phyloP scores from a whole-genome alignment of 2,888 invertebrate genomes.

The Scaptomyza cyrtandrae region DNA sequence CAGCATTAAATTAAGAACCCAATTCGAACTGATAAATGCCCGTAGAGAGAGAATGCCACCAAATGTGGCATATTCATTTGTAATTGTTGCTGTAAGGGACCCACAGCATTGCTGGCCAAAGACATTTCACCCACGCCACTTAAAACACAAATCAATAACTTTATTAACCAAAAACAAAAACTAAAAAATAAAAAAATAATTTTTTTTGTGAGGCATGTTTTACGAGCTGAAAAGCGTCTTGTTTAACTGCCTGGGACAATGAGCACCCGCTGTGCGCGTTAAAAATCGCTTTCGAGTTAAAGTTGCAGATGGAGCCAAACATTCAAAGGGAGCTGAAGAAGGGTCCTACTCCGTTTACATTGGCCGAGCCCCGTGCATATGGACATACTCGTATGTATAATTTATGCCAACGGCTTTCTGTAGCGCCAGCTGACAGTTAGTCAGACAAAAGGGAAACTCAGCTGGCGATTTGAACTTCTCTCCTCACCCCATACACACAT shows the following conservation, averaged over 20 bases:
- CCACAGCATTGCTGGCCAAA: constrained; percentile 41
- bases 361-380: constrained; percentile 53
- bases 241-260: constrained; percentile 77
- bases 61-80: constrained; percentile 66
- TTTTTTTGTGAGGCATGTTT: constrained; percentile 54
- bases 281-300: constrained; percentile 71
- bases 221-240: constrained; percentile 77
- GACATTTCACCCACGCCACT: constrained; percentile 72
- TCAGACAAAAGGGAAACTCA: constrained; percentile 42
- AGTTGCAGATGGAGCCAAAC: constrained; percentile 28
- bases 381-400: constrained; percentile 34
- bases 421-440: constrained; percentile 74
- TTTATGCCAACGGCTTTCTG: constrained; percentile 63
- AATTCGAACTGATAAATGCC: constrained; percentile 63
- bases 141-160: constrained; percentile 77
- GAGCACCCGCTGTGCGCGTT: constrained; percentile 75
- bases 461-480: constrained; percentile 38
- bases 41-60: constrained; percentile 41
- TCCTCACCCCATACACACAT: no score
- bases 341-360: constrained; percentile 53
- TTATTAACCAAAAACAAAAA: constrained; percentile 57
- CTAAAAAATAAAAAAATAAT: constrained; percentile 9
- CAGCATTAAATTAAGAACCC: constrained; percentile 75
- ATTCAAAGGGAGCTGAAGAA: constrained; percentile 1
- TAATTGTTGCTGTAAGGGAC: constrained; percentile 25